Evolutionary conservation across 2,113 vertebrate species (phyloP), one percentile per base, ranked within the genome.

Genomic region (Siniperca chuatsi): DNA sequence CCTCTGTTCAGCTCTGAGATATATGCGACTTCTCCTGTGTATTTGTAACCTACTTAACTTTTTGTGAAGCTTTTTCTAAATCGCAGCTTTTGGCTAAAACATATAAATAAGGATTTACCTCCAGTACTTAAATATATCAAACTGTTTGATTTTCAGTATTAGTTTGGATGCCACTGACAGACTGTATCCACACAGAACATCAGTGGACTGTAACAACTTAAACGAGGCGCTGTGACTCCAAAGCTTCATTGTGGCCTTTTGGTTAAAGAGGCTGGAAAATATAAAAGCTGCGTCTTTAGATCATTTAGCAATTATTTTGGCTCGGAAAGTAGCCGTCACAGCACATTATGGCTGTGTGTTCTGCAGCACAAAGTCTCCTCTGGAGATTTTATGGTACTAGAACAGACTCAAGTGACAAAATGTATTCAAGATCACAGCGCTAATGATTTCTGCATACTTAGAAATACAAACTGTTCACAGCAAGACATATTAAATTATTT

Each of bases 21-120:
- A 65, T 25, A 40, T 69, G 13, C 64, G 18, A 78, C 73, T 75
- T 7, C 77, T 81, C 65, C 40, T 68, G 83, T 82, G 86, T 79
- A 40, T 76, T 79, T 77, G 4, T 82, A 86, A 82, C 71, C 81
- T 76, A 86, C 70, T 75, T 88, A 48, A 81, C 68, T 61, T 65
- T 40, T 8, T 55, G 57, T 70, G 57, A 79, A n/a, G 12, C 60
- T 33, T 4, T 65, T 23, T 3, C 12, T 2, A 58, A 67, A 61
- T 37, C 68, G 18, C 29, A 44, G 29, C 13, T 15, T 20, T 9
- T 8, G 9, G 15, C 4, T 1, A 18, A 52, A 57, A 46, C 33
- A 67, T 5, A 40, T 10, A 66, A 81, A 81, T 23, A 52, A 44
- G 18, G 7, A 23, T 54, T 74, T 21, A 40, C 29, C 37, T 40